These are phyloP conservation scores for Pecten maximus DNA, from an alignment of 2,888 invertebrate species.

Conservation along the genomic window DNA sequence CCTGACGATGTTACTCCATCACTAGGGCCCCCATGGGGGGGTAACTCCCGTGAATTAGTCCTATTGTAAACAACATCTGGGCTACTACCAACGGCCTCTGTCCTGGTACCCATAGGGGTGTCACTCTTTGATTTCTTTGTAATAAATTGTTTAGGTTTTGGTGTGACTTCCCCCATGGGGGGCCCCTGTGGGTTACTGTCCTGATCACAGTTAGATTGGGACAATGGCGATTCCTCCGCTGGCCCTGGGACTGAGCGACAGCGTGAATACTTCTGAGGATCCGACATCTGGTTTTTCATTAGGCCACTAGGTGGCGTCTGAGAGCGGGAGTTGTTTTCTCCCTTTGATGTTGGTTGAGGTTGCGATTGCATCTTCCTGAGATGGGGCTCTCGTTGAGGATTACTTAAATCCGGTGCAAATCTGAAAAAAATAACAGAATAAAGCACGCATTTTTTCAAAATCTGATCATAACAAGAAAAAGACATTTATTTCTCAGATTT, in stretches of 20 bases:
- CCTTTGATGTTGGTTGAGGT: conserved; percentile 79
- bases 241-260: conserved; percentile 75
- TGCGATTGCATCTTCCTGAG: conserved; percentile 84
- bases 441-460: no score
- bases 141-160: conserved; percentile 85
- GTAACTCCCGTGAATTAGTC: conserved; percentile 34
- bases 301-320: conserved; percentile 37
- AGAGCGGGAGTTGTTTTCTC: conserved; percentile 57
- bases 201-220: conserved; percentile 44
- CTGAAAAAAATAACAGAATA: conserved; percentile 69
- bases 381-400: conserved; percentile 83
- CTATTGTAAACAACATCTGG: conserved; percentile 40
- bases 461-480: no score
- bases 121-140: conserved; percentile 84
- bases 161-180: conserved; percentile 61
- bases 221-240: conserved; percentile 14
- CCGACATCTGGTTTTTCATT: conserved; percentile 51
- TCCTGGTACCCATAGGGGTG: conserved; percentile 55
- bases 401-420: conserved; percentile 81
- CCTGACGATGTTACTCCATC: conserved; percentile 1
- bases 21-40: conserved; percentile 38
- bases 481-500: no score
- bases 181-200: conserved; percentile 44
- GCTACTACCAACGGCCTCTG: conserved; percentile 42
- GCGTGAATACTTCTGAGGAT: conserved; percentile 69